Conservation (phyloP, 2,797 vertebrate species). For the Linurgus olivaceus region DNA sequence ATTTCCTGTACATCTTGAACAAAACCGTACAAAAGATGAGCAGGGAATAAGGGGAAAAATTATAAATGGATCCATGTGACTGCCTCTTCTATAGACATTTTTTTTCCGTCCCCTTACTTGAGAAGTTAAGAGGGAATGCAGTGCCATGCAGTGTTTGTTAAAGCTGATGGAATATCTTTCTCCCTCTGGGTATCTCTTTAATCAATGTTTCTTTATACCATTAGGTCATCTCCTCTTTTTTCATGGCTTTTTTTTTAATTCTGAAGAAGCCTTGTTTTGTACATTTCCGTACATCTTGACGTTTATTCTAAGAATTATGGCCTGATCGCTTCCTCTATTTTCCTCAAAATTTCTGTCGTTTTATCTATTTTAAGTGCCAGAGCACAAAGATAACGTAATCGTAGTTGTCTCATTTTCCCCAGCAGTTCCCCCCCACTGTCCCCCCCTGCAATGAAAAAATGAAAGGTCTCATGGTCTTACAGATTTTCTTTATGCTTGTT, state of each 20-base stretch:
- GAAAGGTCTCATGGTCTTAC: slow-evolving; percentile 56
- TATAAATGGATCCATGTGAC: slow-evolving; percentile 58
- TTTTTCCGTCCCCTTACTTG: neutral
- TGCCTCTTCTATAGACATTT: neutral
- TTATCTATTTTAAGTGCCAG: slow-evolving; percentile 38
- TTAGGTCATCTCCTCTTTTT: slow-evolving; percentile 52
- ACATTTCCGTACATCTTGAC: slow-evolving; percentile 25
- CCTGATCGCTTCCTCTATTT: slow-evolving; percentile 41
- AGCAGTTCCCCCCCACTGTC: neutral
- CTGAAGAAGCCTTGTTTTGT: slow-evolving; percentile 59
- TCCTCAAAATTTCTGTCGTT: slow-evolving; percentile 16
- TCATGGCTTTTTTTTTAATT: neutral
- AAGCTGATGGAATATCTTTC: slow-evolving; percentile 2
- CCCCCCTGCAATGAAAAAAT: slow-evolving; percentile 41
- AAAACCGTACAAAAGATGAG: slow-evolving; percentile 11
- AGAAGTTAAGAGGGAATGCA: neutral
- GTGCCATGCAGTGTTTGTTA: neutral
- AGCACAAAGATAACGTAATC: slow-evolving; percentile 24
- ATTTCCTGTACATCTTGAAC: slow-evolving; percentile 9
- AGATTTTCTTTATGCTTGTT: slow-evolving; percentile 67
- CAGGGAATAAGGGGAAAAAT: neutral
- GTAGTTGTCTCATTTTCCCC: neutral
- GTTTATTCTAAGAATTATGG: slow-evolving; percentile 21
- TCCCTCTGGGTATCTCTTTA: slow-evolving; percentile 44
- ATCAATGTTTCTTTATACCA: slow-evolving; percentile 55